Conservation (phyloP, 1,140 invertebrate species). For the Apis mellifera region Amel_HAv3.1 CM009936.2:5332501-5333000, state of each 20-base stretch:
- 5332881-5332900: not conserved
- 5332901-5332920: not conserved
- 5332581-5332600: not conserved
- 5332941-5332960: not conserved
- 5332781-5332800: not conserved
- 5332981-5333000: not conserved
- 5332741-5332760: not conserved
- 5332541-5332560: constrained; percentile 1
- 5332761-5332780: not conserved
- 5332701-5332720: not conserved
- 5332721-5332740: not conserved
- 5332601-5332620: not conserved
- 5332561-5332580: not conserved
- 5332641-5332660: not conserved
- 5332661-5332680: not conserved
- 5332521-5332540: not conserved
- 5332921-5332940: not conserved
- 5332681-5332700: not conserved
- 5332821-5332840: not conserved
- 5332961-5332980: not conserved
- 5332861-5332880: not conserved
- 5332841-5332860: not conserved
- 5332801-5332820: not conserved
- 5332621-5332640: not conserved
- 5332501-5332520: too few relatives aligned